Percentiles rank a stretch among this genome's conserved stretches.
These are phyloP conservation scores for Venustoraphidia nigricollis DNA, from an alignment of 2,888 invertebrate species.

Conservation along the genomic window DNA sequence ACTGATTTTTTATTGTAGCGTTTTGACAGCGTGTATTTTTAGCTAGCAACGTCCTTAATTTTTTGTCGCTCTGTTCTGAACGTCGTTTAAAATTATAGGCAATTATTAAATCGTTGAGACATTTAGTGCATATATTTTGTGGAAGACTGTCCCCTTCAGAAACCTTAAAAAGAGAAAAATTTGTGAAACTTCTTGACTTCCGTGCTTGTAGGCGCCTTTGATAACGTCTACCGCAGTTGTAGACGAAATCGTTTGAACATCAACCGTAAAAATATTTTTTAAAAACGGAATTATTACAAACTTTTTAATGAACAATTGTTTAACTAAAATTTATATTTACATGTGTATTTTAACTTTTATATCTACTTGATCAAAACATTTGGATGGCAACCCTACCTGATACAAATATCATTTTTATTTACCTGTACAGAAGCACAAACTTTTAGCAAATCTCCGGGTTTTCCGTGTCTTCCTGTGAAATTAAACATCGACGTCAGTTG, in stretches of 20 bases:
- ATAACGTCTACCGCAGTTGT: too few relatives aligned
- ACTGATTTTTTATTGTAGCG: neutral
- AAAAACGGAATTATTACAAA: too few relatives aligned
- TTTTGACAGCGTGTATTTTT: neutral
- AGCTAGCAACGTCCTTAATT: neutral
- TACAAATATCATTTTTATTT: neutral
- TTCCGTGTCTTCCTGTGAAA: neutral
- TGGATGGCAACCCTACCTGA: too few relatives aligned
- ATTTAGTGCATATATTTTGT: neutral
- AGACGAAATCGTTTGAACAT: too few relatives aligned
- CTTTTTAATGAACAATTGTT: too few relatives aligned
- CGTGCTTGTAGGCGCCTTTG: too few relatives aligned
- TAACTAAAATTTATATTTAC: too few relatives aligned
- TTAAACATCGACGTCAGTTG: neutral
- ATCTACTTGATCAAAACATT: too few relatives aligned
- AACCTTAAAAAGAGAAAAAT: neutral
- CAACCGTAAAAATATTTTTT: too few relatives aligned
- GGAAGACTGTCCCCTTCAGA: neutral
- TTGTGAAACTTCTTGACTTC: too few relatives aligned
- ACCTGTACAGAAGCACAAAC: neutral
- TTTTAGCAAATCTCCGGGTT: neutral
- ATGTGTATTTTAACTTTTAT: too few relatives aligned
- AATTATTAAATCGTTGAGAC: neutral
- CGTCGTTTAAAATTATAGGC: neutral
- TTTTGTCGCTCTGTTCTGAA: neutral